Evolutionary conservation across 1,140 invertebrate genomes (phyloP).

Genomic region (Drosophila truncata): DNA sequence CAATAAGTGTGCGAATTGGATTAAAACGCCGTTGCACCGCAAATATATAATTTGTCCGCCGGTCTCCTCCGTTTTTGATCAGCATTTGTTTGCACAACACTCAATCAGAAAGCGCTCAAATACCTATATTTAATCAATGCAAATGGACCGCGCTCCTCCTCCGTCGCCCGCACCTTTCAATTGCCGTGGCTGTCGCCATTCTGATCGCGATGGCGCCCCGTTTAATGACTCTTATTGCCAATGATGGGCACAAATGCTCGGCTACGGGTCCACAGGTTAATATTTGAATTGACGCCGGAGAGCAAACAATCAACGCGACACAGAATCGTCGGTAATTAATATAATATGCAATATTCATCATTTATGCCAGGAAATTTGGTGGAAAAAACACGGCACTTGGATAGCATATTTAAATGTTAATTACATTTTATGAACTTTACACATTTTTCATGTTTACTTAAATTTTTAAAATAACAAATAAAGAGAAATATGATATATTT

Average conservation of each 20-base stretch:
- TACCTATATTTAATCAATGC: constrained; percentile 63
- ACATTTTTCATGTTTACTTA: not conserved
- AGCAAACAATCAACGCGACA: constrained; percentile 10
- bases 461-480: too few relatives aligned
- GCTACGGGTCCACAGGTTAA: constrained; percentile 13
- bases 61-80: constrained; percentile 28
- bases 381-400: not conserved
- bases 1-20: constrained; percentile 58
- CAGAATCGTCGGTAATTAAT: constrained; percentile 17
- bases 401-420: not conserved
- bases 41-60: constrained; percentile 36
- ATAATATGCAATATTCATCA: constrained; percentile 5
- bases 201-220: constrained; percentile 44
- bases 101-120: constrained; percentile 41
- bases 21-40: constrained; percentile 38
- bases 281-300: constrained; percentile 26
- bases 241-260: constrained; percentile 18
- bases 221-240: constrained; percentile 34
- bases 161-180: not conserved
- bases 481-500: not conserved
- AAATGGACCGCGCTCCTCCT: constrained; percentile 29
- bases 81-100: constrained; percentile 46
- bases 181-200: constrained; percentile 27
- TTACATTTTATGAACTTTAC: not conserved
- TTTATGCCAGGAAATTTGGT: not conserved